A percentile compares a stretch with the other conserved stretches of the same genome.
Conservation (phyloP, 2,888 invertebrate genomes). For the Onchidella celtica region DNA sequence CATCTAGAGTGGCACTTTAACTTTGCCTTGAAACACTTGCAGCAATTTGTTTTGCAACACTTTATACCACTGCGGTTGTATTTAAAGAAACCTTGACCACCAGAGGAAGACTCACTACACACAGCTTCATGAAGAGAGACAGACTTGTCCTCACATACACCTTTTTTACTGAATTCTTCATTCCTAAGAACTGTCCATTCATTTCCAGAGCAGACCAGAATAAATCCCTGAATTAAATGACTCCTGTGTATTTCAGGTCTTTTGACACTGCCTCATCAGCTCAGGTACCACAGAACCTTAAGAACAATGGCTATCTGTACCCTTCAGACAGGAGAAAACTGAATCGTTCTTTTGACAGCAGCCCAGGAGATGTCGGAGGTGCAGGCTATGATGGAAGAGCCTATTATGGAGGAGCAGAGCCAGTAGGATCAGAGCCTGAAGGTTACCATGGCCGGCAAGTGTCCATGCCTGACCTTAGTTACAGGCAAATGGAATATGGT, state of each 20-base stretch:
- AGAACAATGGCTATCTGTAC: background rate
- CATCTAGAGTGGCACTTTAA: too few species aligned
- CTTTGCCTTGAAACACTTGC: too few species aligned
- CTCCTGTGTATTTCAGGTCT: constrained; percentile 17
- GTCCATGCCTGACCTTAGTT: constrained; percentile 9
- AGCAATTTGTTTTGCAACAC: too few species aligned
- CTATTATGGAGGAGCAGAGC: background rate
- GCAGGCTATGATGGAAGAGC: background rate
- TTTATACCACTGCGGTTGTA: too few species aligned
- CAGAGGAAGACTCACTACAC: too few species aligned
- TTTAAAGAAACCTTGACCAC: too few species aligned
- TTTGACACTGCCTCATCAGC: constrained; percentile 2
- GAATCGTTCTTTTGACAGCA: constrained; percentile 24
- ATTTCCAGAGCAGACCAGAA: too few species aligned
- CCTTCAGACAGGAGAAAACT: constrained; percentile 14
- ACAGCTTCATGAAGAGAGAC: too few species aligned
- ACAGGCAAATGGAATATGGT: constrained; percentile 12
- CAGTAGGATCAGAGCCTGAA: background rate
- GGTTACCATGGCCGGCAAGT: background rate
- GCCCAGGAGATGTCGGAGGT: constrained; percentile 7
- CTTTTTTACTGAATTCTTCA: too few species aligned
- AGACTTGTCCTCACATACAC: too few species aligned
- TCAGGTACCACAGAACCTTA: background rate
- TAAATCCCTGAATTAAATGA: too few species aligned
- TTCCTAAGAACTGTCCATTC: too few species aligned